phyloP scores from a whole-genome alignment of 2,113 vertebrate species.

The Benitochromis conjunctus region DNA sequence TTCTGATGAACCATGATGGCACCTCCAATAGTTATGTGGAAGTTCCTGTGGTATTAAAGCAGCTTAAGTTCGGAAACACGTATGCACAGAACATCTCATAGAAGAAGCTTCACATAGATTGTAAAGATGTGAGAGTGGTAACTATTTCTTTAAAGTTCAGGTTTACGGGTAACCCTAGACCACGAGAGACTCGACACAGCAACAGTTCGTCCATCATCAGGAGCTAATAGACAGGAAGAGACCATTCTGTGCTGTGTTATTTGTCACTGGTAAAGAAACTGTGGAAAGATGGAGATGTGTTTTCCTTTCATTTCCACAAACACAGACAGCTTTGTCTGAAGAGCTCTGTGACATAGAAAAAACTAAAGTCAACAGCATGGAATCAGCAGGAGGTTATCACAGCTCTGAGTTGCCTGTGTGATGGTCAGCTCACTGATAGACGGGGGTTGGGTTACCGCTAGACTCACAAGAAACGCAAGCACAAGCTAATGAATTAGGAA shows the following conservation, averaged over 20 bases:
- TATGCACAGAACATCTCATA: neutral
- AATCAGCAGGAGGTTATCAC: slow-evolving; percentile 56
- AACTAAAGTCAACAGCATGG: slow-evolving; percentile 49
- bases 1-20: neutral
- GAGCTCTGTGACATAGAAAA: slow-evolving; percentile 1
- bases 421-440: slow-evolving; percentile 12
- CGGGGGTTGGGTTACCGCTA: slow-evolving; percentile 21
- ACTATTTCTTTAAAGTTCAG: neutral
- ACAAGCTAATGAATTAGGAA: neutral
- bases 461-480: slow-evolving; percentile 23
- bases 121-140: neutral
- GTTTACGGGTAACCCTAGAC: neutral
- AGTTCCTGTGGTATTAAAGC: neutral
- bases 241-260: neutral
- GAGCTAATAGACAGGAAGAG: neutral
- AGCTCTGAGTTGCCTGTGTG: neutral
- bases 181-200: neutral
- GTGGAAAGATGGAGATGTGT: neutral
- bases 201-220: neutral
- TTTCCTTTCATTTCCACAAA: neutral
- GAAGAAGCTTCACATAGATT: neutral
- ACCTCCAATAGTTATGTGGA: neutral
- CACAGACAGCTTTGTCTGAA: neutral
- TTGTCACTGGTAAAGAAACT: neutral
- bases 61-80: neutral